Evolutionary conservation across 1,140 invertebrate genomes (phyloP), one percentile per base, ranked within the genome.

Genomic region (Zaprionus camerounensis): DNA sequence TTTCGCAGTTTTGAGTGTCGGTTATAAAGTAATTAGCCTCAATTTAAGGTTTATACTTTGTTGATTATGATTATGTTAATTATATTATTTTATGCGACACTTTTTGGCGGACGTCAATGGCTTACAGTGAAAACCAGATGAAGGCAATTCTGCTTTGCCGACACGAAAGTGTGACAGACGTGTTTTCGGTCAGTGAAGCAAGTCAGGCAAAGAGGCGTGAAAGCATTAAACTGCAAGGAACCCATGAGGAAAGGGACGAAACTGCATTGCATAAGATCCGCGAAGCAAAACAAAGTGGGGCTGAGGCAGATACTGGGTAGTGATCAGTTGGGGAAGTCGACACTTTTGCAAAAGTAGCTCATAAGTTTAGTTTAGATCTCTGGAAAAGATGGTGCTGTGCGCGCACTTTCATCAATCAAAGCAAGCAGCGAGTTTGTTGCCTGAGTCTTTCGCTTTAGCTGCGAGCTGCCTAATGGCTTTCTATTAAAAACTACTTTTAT

Each of bases 1-100:
- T 82, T 88, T 85, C 86, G 81, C 78, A 81, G 84, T 84, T 34
- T 34, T 90, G 86, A 91, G 86, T 90, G 85, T 85, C 85, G 81
- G 85, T 90, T 90, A 91, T 90, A 91, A 90, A 90, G 86, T 90
- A 90, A 90, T 90, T 90, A 90, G 86, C 86, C 86, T 82, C 82
- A 90, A 90, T 90, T 90, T 90, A 86, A 82, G 81, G 86, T 91
- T 90, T 86, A 91, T 90, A 91, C 87, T 90, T 82, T 82, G 86
- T 91, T 90, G 86, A 90, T 90, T 90, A 90, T 90, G 86, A 90
- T 90, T 90, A 90, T 90, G 85, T 90, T 90, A 90, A 90, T 90
- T 90, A 90, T 90, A 90, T 80, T 80, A 84, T 83, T 90, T 90
- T 90, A 90, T 90, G 85, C 78, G 85, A 78, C 76, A 78, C 44